These are phyloP conservation scores for Ovibos moschatus DNA, from an alignment of 2,113 vertebrate genomes.

Conservation along the genomic window DNA sequence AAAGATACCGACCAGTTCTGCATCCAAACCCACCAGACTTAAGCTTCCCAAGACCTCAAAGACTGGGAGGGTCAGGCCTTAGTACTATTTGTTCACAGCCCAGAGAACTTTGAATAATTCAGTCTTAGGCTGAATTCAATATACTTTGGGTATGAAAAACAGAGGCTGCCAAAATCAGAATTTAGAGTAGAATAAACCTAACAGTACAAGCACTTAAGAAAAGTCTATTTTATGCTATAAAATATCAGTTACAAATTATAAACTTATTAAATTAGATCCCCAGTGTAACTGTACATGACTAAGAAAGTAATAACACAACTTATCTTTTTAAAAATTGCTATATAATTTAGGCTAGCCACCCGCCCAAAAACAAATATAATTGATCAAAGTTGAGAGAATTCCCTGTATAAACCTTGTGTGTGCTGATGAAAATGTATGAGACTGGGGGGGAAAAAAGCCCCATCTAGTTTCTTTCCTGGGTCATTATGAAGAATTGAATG, in stretches of 20 bases:
- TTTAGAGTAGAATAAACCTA: neutral
- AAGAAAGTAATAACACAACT: slow-evolving; percentile 7
- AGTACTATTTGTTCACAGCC: neutral
- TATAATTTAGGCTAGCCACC: neutral
- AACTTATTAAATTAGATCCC: slow-evolving; percentile 19
- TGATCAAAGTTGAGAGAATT: neutral
- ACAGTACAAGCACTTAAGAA: neutral
- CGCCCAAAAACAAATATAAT: neutral
- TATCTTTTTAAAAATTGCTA: neutral
- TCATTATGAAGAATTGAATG: neutral
- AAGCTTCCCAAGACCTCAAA: neutral
- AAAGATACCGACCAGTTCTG: neutral
- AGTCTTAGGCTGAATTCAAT: neutral
- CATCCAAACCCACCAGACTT: neutral
- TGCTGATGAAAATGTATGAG: neutral
- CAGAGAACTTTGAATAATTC: neutral
- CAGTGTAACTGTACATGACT: neutral
- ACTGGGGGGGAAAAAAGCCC: neutral
- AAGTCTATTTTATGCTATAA: neutral
- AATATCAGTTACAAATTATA: neutral
- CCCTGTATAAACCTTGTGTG: neutral
- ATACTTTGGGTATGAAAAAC: neutral
- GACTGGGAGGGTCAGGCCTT: no score
- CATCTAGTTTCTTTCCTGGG: neutral
- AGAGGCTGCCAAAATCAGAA: neutral